A percentile compares a stretch with the other conserved stretches of the same genome.
Conservation (phyloP, 2,113 vertebrate species). For the Scomber scombrus region DNA sequence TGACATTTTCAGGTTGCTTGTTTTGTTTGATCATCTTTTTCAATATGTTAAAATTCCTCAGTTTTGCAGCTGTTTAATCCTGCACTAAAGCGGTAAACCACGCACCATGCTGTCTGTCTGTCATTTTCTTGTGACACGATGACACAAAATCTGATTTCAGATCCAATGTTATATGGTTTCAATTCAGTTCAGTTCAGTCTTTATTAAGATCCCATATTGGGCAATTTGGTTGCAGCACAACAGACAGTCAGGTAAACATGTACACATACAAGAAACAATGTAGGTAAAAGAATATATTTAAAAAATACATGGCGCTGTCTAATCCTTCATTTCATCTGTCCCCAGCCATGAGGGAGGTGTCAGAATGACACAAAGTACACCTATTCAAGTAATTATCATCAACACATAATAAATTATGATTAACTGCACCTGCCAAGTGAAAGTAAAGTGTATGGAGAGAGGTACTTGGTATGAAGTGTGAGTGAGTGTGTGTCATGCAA, state of each 20-base stretch:
- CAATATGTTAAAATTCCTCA: background rate
- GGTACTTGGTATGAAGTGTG: background rate
- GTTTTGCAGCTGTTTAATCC: background rate
- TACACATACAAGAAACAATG: too few species aligned
- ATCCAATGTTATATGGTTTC: background rate
- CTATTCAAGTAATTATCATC: slow-evolving; percentile 45
- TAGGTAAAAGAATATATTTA: too few species aligned
- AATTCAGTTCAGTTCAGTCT: too few species aligned
- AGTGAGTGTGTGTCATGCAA: background rate
- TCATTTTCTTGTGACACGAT: too few species aligned
- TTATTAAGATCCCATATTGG: too few species aligned
- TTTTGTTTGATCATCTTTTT: background rate
- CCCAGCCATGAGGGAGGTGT: slow-evolving; percentile 4
- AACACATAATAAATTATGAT: slow-evolving; percentile 45
- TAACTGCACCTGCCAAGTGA: slow-evolving; percentile 44
- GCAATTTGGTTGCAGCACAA: too few species aligned
- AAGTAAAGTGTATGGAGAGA: background rate
- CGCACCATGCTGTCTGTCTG: slow-evolving; percentile 10
- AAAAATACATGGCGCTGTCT: background rate
- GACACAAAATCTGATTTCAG: background rate
- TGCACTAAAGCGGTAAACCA: background rate
- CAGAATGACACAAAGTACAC: slow-evolving; percentile 27
- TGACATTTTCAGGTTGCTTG: too few species aligned
- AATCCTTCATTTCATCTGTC: background rate
- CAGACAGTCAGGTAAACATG: too few species aligned